Percentiles rank a stretch among this genome's conserved stretches.
These are phyloP conservation scores for Vanessa tameamea DNA, from an alignment of 1,140 invertebrate genomes.

Conservation along the genomic window DNA sequence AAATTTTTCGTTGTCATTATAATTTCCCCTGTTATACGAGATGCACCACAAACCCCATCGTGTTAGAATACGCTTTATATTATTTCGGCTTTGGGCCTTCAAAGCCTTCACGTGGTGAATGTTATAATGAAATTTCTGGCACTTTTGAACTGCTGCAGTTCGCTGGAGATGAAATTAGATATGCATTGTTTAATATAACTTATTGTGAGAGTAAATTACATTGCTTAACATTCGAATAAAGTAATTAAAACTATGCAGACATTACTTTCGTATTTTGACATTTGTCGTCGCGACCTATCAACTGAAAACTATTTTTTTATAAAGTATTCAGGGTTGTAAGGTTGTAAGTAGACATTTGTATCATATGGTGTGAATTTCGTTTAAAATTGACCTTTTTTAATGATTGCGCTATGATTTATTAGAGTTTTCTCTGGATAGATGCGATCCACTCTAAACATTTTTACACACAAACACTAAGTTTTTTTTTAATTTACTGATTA, in stretches of 20 bases:
- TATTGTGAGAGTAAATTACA: slow-evolving; percentile 17
- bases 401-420: no score
- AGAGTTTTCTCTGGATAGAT: no score
- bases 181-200: slow-evolving; percentile 36
- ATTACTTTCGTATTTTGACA: no score
- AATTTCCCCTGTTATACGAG: slow-evolving; percentile 6
- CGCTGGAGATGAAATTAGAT: slow-evolving; percentile 33
- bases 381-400: no score
- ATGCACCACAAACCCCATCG: slow-evolving; percentile 19
- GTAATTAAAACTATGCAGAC: slow-evolving; percentile 1
- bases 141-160: slow-evolving; percentile 37
- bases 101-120: slow-evolving; percentile 33
- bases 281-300: no score
- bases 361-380: no score
- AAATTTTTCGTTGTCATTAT: slow-evolving; percentile 1
- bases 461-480: no score
- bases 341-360: no score
- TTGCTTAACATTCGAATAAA: slow-evolving; percentile 3
- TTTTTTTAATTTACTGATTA: no score
- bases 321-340: no score
- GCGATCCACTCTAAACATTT: no score
- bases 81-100: slow-evolving; percentile 31
- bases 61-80: slow-evolving; percentile 29
- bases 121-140: slow-evolving; percentile 42
- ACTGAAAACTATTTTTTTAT: no score